Base-by-base conservation (phyloP, 1,140 invertebrate species). In the Drosophila mayri region DNA sequence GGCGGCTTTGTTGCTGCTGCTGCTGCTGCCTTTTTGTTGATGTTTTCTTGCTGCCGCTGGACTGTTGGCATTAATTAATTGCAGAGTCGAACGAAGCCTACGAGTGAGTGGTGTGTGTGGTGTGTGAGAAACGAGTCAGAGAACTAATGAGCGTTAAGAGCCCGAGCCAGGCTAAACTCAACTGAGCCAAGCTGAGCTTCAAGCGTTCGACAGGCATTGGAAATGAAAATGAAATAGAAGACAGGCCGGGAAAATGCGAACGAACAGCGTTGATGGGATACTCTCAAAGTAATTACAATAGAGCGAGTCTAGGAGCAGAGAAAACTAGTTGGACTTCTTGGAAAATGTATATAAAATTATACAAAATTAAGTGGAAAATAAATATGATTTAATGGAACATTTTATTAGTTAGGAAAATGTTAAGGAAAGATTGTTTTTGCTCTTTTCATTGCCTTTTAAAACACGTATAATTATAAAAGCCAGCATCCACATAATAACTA, bases 51-150 rank as follows among this genome's bases (percentile, higher is more conserved):
- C 32, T 74, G 66, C 66, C 58, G 55, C 43, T 47, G 55, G 82
- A 68, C 75, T 83, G 70, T 72, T 75, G 81, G 84, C 84, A 87
- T 87, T 87, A 87, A 87, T 87, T 87, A 87, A 87, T 88, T 87
- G 84, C 83, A 79, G 75, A 85, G 79, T 52, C 25, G 52, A 59
- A 50, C 22, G 50, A 59, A 50, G 72, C 72, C 73, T 76, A 46
- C 35, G 32, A 10, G 28, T 37, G 28, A 28, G 28, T 25, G 25
- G 41, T 41, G 44, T 47, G 43, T 20, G 25, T n/a, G 25, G 37
- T 62, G 79, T 79, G 79, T 84, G 84, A 88, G 77, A 88, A 90
- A 88, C 84, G 47, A 88, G 85, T 88, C 79, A n/a, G 30, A 79
- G 75, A 83, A 87, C 84, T 88, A 87, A 87, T 88, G 80, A 87